Evolutionary conservation across 2,797 vertebrate species (phyloP).

Genomic region (Rhinophrynus dorsalis): DNA sequence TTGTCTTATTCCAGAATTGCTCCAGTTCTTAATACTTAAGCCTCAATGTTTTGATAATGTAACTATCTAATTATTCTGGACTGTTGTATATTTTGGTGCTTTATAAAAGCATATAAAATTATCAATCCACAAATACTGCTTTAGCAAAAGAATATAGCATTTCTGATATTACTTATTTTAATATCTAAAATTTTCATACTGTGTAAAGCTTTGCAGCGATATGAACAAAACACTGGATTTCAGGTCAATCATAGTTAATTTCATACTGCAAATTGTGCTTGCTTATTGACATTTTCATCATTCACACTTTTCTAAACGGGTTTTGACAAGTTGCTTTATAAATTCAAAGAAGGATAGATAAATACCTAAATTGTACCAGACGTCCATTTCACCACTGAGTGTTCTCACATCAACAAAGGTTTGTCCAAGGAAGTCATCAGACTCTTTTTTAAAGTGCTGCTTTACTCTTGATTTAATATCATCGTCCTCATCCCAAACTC

Average conservation of each 20-base stretch:
- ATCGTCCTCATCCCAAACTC: slow-evolving; percentile 97
- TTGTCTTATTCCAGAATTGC: too few species aligned
- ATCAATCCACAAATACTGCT: too few species aligned
- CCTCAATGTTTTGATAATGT: too few species aligned
- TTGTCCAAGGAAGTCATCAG: slow-evolving; percentile 94
- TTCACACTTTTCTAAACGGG: background rate
- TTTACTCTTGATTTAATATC: slow-evolving; percentile 97
- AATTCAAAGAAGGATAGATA: background rate
- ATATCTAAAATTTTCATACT: too few species aligned
- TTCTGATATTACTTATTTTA: too few species aligned
- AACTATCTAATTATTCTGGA: too few species aligned
- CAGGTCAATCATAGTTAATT: background rate
- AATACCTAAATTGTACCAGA: slow-evolving; percentile 97
- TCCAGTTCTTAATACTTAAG: too few species aligned
- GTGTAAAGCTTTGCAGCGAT: too few species aligned
- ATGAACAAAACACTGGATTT: too few species aligned
- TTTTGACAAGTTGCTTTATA: background rate
- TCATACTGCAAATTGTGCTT: background rate
- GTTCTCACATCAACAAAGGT: slow-evolving; percentile 98
- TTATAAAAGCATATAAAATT: too few species aligned
- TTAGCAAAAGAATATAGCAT: too few species aligned
- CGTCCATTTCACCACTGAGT: slow-evolving; percentile 96
- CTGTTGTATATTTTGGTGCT: too few species aligned
- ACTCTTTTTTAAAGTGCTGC: slow-evolving; percentile 96
- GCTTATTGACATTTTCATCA: background rate